A percentile compares a stretch with the other conserved stretches of the same genome.
Conservation (phyloP, 2,888 invertebrate species). For the Seira sanloemensis region DNA sequence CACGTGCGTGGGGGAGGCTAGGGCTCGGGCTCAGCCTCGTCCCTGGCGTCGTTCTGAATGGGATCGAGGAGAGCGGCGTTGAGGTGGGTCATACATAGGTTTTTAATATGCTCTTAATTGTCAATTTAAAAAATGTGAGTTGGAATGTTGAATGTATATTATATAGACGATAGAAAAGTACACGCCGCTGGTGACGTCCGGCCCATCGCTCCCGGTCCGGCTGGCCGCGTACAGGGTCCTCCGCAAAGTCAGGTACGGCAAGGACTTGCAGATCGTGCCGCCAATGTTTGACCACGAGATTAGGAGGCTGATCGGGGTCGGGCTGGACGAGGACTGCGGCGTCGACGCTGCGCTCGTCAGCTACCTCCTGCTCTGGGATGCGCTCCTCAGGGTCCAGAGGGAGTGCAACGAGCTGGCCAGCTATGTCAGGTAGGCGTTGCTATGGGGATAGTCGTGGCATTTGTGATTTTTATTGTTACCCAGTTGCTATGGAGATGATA, state of each 20-base stretch:
- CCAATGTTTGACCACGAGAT: slow-evolving; percentile 48
- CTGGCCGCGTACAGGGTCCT: slow-evolving; percentile 62
- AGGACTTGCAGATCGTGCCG: slow-evolving; percentile 64
- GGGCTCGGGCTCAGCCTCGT: too few species aligned
- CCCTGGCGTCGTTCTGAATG: too few species aligned
- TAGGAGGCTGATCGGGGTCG: slow-evolving; percentile 17
- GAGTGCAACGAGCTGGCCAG: slow-evolving; percentile 69
- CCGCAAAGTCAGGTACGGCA: slow-evolving; percentile 62
- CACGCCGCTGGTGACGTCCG: neutral
- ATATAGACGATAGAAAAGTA: too few species aligned
- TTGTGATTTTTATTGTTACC: slow-evolving; percentile 4
- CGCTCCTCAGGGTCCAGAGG: slow-evolving; percentile 68
- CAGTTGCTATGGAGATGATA: neutral
- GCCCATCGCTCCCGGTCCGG: slow-evolving; percentile 36
- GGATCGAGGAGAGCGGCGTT: too few species aligned
- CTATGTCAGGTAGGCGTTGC: slow-evolving; percentile 69
- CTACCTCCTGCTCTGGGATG: slow-evolving; percentile 73
- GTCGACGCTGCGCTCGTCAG: slow-evolving; percentile 69
- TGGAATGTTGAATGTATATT: too few species aligned
- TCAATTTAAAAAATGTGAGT: too few species aligned
- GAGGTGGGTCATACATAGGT: too few species aligned
- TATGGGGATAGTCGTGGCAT: too few species aligned
- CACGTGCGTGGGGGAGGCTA: too few species aligned
- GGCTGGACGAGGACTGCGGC: neutral
- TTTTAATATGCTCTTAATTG: too few species aligned